A percentile compares a stretch with the other conserved stretches of the same genome.
phyloP scores from a whole-genome alignment of 2,797 vertebrate genomes.

The Helicolenus hilgendorfi region DNA sequence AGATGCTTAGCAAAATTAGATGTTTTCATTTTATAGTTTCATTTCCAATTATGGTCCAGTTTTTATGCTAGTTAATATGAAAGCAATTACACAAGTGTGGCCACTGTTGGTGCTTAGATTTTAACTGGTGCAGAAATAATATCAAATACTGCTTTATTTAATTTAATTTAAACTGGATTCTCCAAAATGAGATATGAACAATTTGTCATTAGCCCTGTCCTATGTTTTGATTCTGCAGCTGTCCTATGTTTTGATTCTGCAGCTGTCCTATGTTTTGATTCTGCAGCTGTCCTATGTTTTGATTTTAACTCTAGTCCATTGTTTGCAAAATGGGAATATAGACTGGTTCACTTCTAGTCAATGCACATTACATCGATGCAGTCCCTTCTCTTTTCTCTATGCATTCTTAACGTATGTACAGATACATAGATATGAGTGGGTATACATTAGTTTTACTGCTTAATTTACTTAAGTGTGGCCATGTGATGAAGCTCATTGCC shows the following conservation, averaged over 20 bases:
- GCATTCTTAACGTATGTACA: no score
- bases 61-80: neutral
- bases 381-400: no score
- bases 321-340: no score
- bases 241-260: rapidly evolving
- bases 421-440: no score
- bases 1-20: neutral
- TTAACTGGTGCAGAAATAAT: neutral
- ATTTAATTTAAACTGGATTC: neutral
- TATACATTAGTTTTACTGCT: no score
- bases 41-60: neutral
- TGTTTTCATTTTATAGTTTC: neutral
- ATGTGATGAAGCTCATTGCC: neutral
- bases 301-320: neutral
- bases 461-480: neutral
- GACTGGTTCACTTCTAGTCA: no score
- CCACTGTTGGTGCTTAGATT: neutral
- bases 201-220: neutral
- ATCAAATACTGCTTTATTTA: neutral
- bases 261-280: no score
- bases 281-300: no score
- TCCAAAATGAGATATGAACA: neutral
- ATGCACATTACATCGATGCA: no score
- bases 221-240: no score
- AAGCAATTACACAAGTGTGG: neutral